phyloP scores from a whole-genome alignment of 1,140 invertebrate genomes.

The Drosophila nikananu region DNA sequence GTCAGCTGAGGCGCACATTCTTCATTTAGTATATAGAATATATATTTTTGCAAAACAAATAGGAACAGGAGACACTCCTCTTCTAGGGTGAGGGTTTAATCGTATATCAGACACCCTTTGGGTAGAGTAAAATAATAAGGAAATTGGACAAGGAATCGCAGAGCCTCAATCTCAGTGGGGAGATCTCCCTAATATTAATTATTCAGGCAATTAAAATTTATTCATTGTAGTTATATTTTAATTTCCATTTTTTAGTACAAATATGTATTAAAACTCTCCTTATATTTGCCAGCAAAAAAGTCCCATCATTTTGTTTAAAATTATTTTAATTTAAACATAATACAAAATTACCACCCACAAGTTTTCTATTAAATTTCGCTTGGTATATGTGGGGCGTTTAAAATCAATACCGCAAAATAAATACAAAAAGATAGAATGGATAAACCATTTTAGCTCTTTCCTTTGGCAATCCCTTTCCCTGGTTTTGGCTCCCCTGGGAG shows the following conservation, averaged over 20 bases:
- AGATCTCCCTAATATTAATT: no score
- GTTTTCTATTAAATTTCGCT: background rate
- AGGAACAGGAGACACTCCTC: slow-evolving; percentile 4
- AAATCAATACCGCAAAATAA: slow-evolving; percentile 27
- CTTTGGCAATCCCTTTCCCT: background rate
- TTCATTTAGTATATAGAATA: slow-evolving; percentile 5
- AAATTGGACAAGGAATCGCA: background rate
- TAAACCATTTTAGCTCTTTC: slow-evolving; percentile 25
- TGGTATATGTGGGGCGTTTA: background rate
- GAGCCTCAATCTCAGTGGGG: no score
- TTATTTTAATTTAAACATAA: background rate
- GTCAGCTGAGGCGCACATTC: slow-evolving; percentile 35
- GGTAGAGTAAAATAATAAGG: background rate
- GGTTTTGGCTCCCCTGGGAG: background rate
- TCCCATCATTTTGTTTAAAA: background rate
- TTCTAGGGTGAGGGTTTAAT: background rate
- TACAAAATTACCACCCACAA: background rate
- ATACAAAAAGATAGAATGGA: background rate
- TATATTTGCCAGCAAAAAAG: background rate
- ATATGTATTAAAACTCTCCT: no score
- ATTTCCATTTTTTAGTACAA: no score
- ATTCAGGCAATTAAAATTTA: no score
- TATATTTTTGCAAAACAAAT: slow-evolving; percentile 23
- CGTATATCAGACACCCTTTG: background rate
- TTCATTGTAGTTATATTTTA: no score